Evolutionary conservation across 2,797 vertebrate genomes (phyloP).

Genomic region (Alectoris magna): DNA sequence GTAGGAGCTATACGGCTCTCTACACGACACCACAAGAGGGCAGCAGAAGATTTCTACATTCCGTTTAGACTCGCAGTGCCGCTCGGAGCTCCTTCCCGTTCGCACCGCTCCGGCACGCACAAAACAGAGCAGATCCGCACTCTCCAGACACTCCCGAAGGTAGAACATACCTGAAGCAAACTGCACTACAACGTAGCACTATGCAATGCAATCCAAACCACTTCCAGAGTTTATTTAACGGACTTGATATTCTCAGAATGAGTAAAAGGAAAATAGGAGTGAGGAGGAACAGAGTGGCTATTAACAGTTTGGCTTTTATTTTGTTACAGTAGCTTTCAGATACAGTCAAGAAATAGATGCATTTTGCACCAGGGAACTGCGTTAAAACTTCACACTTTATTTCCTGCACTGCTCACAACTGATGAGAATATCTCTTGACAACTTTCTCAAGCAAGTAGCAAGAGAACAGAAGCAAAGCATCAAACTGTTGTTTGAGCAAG

Average conservation of each 20-base stretch:
- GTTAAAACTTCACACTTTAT: not conserved
- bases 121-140: not conserved
- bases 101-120: not conserved
- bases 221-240: not conserved
- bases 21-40: constrained; percentile 10
- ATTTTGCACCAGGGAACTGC: rapidly evolving
- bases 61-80: rapidly evolving
- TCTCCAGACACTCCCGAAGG: not conserved
- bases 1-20: not conserved
- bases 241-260: not conserved
- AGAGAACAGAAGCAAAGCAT: not conserved
- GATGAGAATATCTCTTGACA: rapidly evolving
- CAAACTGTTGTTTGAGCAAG: not conserved
- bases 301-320: not conserved
- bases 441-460: not conserved
- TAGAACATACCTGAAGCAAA: not conserved
- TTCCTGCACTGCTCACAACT: rapidly evolving
- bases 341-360: not conserved
- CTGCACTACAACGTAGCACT: not conserved
- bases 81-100: not conserved
- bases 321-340: not conserved
- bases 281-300: not conserved
- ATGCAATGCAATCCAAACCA: not conserved
- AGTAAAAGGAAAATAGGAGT: not conserved
- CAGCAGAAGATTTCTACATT: constrained; percentile 19